A percentile compares a stretch with the other conserved stretches of the same genome.
Evolutionary conservation across 2,797 vertebrate genomes (phyloP).

Genomic region (Orientallactaga sibirica): DNA sequence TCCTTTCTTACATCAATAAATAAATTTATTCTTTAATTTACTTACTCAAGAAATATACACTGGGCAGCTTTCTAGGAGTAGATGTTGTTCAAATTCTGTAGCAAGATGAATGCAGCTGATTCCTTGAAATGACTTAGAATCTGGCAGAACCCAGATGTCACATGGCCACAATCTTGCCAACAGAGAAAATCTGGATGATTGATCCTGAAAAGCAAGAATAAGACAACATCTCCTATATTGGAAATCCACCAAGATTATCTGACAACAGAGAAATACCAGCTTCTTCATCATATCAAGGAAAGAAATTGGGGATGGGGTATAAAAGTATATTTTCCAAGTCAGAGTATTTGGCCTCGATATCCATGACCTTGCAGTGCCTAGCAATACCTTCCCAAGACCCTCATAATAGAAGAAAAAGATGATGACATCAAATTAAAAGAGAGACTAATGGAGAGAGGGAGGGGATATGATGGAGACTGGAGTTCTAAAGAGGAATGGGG

Average conservation of each 20-base stretch:
- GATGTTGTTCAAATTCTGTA: no score
- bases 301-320: not conserved
- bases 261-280: not conserved
- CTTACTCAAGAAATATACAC: slow-evolving; percentile 4
- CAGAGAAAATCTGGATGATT: not conserved
- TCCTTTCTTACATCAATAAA: not conserved
- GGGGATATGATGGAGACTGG: no score
- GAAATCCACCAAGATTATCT: not conserved
- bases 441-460: no score
- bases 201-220: not conserved
- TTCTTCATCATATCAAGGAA: not conserved
- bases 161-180: not conserved
- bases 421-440: no score
- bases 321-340: not conserved
- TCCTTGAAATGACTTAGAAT: not conserved
- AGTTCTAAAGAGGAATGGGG: no score
- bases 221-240: not conserved
- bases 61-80: not conserved
- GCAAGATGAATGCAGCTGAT: not conserved
- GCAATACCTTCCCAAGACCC: no score
- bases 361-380: no score
- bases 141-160: not conserved
- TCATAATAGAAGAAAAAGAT: no score
- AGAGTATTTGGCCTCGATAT: not conserved
- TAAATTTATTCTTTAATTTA: not conserved